phyloP scores from a whole-genome alignment of 2,797 vertebrate genomes.

The Somateria mollissima region DNA sequence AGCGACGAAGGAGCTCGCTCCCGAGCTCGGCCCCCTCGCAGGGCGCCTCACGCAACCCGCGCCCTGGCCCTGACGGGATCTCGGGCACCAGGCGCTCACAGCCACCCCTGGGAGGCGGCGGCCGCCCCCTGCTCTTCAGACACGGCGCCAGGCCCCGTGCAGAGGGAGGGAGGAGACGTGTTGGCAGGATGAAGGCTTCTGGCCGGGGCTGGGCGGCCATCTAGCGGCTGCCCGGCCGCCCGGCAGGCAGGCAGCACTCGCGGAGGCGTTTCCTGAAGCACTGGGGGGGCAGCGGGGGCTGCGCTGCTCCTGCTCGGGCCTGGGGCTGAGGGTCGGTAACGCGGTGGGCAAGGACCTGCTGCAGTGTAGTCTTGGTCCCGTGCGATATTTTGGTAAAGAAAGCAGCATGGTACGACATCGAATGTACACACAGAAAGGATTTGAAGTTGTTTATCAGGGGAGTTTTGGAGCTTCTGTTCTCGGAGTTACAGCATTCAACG shows the following conservation, averaged over 20 bases:
- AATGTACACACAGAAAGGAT: neutral
- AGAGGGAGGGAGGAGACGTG: neutral
- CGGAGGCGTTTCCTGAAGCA: rapidly evolving
- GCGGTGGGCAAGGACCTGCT: rapidly evolving
- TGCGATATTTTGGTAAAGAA: rapidly evolving
- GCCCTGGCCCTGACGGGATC: neutral
- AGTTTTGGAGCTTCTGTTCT: neutral
- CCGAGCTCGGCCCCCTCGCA: neutral
- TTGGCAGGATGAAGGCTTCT: neutral
- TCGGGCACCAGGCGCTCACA: too few relatives aligned
- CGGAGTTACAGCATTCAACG: rapidly evolving
- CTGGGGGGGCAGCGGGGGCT: too few relatives aligned
- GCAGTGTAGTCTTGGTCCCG: rapidly evolving
- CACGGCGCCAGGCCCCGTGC: neutral
- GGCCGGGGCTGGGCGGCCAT: neutral
- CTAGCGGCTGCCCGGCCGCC: neutral
- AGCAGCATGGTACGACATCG: neutral
- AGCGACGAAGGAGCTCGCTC: neutral
- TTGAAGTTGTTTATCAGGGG: neutral
- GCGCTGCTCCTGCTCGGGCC: rapidly evolving
- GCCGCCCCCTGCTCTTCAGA: rapidly evolving
- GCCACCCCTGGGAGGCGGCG: too few relatives aligned
- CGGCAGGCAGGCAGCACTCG: neutral
- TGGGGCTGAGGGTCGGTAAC: rapidly evolving
- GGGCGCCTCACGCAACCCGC: rapidly evolving